A percentile compares a stretch with the other conserved stretches of the same genome.
Evolutionary conservation across 2,797 vertebrate genomes (phyloP).

Genomic region (Pyrocephalus nanus): DNA sequence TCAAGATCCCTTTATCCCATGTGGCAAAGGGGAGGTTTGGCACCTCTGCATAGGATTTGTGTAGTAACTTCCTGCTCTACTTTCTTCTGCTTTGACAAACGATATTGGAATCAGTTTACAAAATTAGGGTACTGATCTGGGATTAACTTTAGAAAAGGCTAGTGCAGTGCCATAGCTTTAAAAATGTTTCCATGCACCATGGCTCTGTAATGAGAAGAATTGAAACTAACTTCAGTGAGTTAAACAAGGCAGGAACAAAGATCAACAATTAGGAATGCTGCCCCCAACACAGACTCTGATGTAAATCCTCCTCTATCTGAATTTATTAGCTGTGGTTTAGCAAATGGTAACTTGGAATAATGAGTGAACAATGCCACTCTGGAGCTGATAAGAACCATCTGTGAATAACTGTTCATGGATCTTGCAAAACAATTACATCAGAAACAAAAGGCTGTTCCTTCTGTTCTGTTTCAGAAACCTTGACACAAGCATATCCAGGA

Average conservation of each 20-base stretch:
- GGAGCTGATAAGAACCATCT: slow-evolving; percentile 75
- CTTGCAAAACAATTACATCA: slow-evolving; percentile 57
- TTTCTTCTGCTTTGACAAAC: neutral
- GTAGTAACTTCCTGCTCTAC: neutral
- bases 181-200: neutral
- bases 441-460: slow-evolving; percentile 45
- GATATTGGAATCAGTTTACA: neutral
- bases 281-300: neutral
- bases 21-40: neutral
- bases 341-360: slow-evolving; percentile 64
- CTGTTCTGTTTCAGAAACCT: slow-evolving; percentile 1
- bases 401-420: slow-evolving; percentile 17
- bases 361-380: slow-evolving; percentile 68
- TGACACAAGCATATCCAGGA: slow-evolving; percentile 23
- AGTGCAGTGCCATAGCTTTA: neutral
- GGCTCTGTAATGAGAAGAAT: neutral
- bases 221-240: neutral
- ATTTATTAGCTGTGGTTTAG: slow-evolving; percentile 14
- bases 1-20: neutral
- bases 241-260: neutral
- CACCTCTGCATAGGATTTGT: neutral
- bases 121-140: neutral
- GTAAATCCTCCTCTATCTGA: neutral
- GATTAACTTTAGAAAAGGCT: neutral
- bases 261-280: neutral